phyloP scores from a whole-genome alignment of 2,888 invertebrate species.

The Melieria crassipennis region DNA sequence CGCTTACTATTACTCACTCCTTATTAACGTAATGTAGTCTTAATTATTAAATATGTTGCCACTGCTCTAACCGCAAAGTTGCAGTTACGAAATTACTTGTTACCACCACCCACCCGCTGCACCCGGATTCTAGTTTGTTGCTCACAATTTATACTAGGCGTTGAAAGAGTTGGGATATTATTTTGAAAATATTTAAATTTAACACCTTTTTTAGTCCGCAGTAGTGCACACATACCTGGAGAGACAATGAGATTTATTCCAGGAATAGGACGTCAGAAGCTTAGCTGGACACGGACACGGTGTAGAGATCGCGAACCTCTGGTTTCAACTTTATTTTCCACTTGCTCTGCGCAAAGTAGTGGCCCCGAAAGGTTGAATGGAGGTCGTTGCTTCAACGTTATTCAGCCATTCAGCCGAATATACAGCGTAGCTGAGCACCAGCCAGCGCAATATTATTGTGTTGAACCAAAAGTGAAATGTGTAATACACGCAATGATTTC shows the following conservation, averaged over 20 bases:
- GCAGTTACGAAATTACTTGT: constrained; percentile 13
- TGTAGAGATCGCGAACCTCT: constrained; percentile 19
- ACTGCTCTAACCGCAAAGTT: not conserved
- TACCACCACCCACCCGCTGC: no score
- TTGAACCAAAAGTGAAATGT: no score
- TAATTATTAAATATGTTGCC: not conserved
- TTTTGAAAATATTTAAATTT: not conserved
- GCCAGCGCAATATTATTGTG: constrained; percentile 22
- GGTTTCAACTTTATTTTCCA: constrained; percentile 29
- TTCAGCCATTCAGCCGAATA: constrained; percentile 25
- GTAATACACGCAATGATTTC: no score
- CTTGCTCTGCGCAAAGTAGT: constrained; percentile 22
- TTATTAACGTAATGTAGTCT: not conserved
- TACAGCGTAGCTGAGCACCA: not conserved
- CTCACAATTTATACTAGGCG: no score
- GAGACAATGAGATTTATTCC: not conserved
- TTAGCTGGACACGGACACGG: constrained; percentile 2
- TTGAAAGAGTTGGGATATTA: no score
- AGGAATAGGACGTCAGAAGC: not conserved
- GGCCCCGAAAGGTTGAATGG: constrained; percentile 38
- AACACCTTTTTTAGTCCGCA: not conserved
- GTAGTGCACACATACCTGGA: not conserved
- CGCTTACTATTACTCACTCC: not conserved
- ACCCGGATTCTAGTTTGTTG: no score
- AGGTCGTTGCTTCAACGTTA: constrained; percentile 34